These are phyloP conservation scores for Metopolophium dirhodum DNA, from an alignment of 1,140 invertebrate genomes.

Conservation along the genomic window DNA sequence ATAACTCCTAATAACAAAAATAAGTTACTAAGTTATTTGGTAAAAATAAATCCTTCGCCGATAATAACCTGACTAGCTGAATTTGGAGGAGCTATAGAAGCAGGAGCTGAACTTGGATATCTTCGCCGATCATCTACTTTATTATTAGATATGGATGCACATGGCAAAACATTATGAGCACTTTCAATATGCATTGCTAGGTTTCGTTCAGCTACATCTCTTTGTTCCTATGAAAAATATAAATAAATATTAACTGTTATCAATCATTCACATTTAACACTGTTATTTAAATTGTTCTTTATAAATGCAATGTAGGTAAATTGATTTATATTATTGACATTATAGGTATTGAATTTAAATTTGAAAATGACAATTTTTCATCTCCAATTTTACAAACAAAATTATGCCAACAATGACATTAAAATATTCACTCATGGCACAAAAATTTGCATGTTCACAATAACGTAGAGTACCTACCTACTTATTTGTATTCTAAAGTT, in stretches of 20 bases:
- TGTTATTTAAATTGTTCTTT: neutral
- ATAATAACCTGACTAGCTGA: conserved; percentile 60
- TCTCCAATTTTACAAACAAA: neutral
- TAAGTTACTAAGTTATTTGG: neutral
- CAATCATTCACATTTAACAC: neutral
- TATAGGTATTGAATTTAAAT: neutral
- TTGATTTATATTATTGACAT: no score
- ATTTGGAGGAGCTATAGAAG: conserved; percentile 66
- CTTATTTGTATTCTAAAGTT: neutral
- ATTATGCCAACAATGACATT: neutral
- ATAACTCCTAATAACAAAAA: conserved; percentile 65
- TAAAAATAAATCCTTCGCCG: conserved; percentile 42
- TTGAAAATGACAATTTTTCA: neutral
- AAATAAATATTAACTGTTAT: neutral
- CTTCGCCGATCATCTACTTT: conserved; percentile 46
- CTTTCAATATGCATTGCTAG: conserved; percentile 59
- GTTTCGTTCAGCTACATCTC: conserved; percentile 48
- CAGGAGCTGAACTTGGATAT: conserved; percentile 67
- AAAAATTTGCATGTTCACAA: neutral
- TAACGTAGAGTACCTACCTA: neutral
- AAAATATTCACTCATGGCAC: neutral
- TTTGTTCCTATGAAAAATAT: conserved; percentile 35
- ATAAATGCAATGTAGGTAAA: neutral
- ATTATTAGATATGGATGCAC: conserved; percentile 58
- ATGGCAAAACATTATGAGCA: conserved; percentile 59